phyloP scores from a whole-genome alignment of 2,797 vertebrate species.

The Cetoscarus ocellatus region DNA sequence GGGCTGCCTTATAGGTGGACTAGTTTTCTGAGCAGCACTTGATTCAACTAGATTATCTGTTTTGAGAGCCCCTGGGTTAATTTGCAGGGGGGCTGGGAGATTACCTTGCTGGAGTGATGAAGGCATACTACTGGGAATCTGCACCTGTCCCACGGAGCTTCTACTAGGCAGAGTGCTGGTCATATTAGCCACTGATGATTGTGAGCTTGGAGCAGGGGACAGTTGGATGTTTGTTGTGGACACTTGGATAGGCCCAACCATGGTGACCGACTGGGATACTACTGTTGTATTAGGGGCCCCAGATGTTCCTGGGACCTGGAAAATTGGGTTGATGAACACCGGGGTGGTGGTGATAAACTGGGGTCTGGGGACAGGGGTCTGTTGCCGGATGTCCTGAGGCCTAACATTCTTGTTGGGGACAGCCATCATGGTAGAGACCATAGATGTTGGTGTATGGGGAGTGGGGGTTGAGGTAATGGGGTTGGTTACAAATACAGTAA shows the following conservation, averaged over 20 bases:
- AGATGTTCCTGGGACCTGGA: constrained; percentile 91
- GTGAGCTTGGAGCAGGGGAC: constrained; percentile 82
- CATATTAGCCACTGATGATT: constrained; percentile 72
- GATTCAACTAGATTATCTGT: constrained; percentile 83
- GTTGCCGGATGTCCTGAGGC: constrained; percentile 88
- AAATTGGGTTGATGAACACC: constrained; percentile 95
- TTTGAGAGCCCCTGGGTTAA: constrained; percentile 79
- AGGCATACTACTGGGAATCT: constrained; percentile 72
- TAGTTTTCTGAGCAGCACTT: constrained; percentile 65
- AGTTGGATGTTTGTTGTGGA: constrained; percentile 93
- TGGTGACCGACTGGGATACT: constrained; percentile 91
- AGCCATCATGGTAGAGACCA: constrained; percentile 93
- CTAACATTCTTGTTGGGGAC: constrained; percentile 90
- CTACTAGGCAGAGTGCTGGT: constrained; percentile 80
- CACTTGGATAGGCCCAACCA: constrained; percentile 93
- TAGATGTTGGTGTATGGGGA: constrained; percentile 86
- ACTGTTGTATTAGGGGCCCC: constrained; percentile 89
- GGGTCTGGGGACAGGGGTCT: constrained; percentile 81
- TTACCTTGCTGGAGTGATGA: constrained; percentile 57
- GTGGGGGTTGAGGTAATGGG: constrained; percentile 91
- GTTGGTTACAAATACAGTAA: constrained; percentile 97
- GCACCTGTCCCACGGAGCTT: constrained; percentile 85
- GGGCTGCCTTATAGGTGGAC: constrained; percentile 69
- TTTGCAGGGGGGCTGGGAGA: constrained; percentile 74
- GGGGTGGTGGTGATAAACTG: constrained; percentile 94